Percentiles rank a stretch among this genome's conserved stretches.
Evolutionary conservation across 1,140 invertebrate species (phyloP).

Genomic region (Neoseiulus cucumeris): DNA sequence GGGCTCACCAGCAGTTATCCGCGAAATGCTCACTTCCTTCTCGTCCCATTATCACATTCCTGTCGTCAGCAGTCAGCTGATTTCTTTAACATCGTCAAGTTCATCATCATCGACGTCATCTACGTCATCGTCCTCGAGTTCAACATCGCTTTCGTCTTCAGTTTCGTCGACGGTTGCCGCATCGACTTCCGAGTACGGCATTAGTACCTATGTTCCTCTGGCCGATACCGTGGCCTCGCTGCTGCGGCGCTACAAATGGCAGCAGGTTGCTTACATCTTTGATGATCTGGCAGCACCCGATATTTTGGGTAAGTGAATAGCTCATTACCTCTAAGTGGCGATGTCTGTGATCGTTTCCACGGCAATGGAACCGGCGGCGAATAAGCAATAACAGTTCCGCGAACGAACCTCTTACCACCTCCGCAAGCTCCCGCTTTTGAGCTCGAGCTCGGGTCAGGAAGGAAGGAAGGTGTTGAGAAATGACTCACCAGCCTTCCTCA

Average conservation of each 20-base stretch:
- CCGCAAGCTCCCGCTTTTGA: too few relatives aligned
- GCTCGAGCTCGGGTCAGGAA: too few relatives aligned
- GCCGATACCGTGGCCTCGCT: not conserved
- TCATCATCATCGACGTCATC: not conserved
- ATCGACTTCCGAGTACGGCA: not conserved
- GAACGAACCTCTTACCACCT: too few relatives aligned
- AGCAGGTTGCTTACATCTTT: not conserved
- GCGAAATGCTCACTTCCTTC: constrained; percentile 5
- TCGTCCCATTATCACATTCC: constrained; percentile 3
- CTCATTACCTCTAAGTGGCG: too few relatives aligned
- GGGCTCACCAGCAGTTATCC: not conserved
- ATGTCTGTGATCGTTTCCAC: too few relatives aligned
- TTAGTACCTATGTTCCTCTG: not conserved
- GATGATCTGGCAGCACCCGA: not conserved
- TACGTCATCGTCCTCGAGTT: not conserved
- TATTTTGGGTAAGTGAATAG: constrained; percentile 3
- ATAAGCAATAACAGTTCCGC: too few relatives aligned
- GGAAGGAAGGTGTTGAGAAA: too few relatives aligned
- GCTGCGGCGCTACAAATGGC: constrained; percentile 5
- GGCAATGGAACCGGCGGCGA: too few relatives aligned
- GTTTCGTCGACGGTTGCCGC: not conserved
- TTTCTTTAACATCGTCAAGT: not conserved
- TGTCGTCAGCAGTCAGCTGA: not conserved
- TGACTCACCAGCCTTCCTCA: too few relatives aligned
- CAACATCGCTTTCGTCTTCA: not conserved